These are phyloP conservation scores for Dryomyza anilis DNA, from an alignment of 2,888 invertebrate genomes.

Conservation along the genomic window DNA sequence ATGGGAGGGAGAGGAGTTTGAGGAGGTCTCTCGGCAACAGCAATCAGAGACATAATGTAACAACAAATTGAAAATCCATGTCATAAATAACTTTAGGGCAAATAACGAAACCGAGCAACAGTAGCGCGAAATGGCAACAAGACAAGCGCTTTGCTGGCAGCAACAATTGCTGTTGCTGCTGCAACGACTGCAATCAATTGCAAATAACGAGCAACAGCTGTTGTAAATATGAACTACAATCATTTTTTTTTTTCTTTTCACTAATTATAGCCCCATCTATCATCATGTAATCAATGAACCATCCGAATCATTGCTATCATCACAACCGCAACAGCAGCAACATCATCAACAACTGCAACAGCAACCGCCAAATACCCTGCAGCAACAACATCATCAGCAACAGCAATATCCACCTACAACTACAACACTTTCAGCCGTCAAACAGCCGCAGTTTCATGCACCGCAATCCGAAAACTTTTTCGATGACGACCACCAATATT, in stretches of 20 bases:
- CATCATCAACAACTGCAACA: conserved; percentile 38
- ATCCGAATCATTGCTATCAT: conserved; percentile 26
- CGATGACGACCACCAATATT: conserved; percentile 34
- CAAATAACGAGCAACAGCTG: background rate
- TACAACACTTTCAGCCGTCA: too few species aligned
- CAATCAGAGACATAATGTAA: conserved; percentile 37
- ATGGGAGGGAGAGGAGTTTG: background rate
- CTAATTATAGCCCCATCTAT: conserved; percentile 43
- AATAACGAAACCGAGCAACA: conserved; percentile 5
- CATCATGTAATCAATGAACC: conserved; percentile 41
- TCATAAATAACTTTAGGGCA: conserved; percentile 45
- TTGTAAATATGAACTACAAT: background rate
- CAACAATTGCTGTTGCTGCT: background rate
- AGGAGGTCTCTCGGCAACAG: too few species aligned
- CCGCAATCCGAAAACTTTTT: conserved; percentile 36
- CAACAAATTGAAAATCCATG: conserved; percentile 45
- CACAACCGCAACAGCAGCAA: conserved; percentile 23
- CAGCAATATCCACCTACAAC: conserved; percentile 27
- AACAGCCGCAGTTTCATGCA: conserved; percentile 35
- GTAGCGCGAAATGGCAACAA: background rate
- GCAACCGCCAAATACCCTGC: conserved; percentile 37
- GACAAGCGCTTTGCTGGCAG: background rate
- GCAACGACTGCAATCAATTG: background rate
- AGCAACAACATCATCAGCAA: conserved; percentile 37
- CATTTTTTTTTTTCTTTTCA: conserved; percentile 8